phyloP scores from a whole-genome alignment of 2,113 vertebrate species.

The Scortum barcoo region DNA sequence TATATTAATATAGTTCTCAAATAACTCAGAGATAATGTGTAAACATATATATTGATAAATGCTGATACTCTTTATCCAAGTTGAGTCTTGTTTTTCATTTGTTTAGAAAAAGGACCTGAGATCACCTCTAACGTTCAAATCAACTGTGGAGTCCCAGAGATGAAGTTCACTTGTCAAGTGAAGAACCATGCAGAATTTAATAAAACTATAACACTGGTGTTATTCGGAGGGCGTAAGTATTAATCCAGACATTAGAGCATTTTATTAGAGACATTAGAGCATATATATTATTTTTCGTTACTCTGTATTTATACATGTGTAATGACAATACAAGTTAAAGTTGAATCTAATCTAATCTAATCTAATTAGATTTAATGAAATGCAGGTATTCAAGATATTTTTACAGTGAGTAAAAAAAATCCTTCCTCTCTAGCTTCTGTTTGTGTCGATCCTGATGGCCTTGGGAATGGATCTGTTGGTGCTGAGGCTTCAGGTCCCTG shows the following conservation, averaged over 20 bases:
- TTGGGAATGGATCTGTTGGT: neutral
- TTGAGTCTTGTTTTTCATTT: neutral
- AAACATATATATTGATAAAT: neutral
- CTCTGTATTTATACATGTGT: too few species aligned
- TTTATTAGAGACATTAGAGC: too few species aligned
- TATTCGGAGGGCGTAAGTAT: neutral
- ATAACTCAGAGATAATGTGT: neutral
- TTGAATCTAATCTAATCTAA: too few species aligned
- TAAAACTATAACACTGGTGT: neutral
- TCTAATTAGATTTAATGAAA: too few species aligned
- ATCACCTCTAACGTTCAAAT: rapidly evolving
- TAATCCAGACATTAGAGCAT: neutral
- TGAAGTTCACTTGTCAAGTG: constrained; percentile 27
- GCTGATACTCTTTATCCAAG: neutral
- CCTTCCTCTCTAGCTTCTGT: neutral
- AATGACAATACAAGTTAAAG: too few species aligned
- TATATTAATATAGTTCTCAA: neutral
- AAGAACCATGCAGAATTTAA: rapidly evolving
- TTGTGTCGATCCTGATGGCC: neutral
- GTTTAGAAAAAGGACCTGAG: rapidly evolving
- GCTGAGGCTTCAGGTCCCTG: neutral
- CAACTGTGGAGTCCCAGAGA: rapidly evolving
- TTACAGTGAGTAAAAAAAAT: neutral
- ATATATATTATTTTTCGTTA: too few species aligned
- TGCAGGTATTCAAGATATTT: neutral